phyloP scores from a whole-genome alignment of 2,797 vertebrate species.

The Varecia variegata region DNA sequence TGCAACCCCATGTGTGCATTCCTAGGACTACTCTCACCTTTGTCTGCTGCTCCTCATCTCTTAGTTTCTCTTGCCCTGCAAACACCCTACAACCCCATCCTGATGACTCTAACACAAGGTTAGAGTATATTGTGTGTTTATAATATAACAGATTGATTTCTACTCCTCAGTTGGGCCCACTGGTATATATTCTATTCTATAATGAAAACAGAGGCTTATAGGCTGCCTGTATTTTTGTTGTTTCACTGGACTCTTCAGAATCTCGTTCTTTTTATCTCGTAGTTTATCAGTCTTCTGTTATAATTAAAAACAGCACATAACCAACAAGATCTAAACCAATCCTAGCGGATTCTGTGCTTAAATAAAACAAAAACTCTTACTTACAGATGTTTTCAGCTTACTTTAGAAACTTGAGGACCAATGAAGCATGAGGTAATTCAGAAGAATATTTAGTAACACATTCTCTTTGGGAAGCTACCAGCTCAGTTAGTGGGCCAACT shows the following conservation, averaged over 20 bases:
- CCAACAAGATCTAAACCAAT: constrained; percentile 25
- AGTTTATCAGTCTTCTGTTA: constrained; percentile 13
- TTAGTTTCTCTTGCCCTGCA: neutral
- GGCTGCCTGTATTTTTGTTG: neutral
- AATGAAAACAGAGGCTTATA: constrained; percentile 24
- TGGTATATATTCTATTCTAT: neutral
- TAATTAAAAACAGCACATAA: constrained; percentile 50
- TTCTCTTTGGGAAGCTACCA: constrained; percentile 15
- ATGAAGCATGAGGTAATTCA: constrained; percentile 35
- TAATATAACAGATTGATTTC: neutral
- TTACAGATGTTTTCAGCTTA: constrained; percentile 25
- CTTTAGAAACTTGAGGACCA: constrained; percentile 42
- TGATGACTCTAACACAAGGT: neutral
- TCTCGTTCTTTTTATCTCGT: constrained; percentile 35
- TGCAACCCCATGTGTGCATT: neutral
- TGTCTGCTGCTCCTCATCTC: neutral
- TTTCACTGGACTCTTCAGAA: constrained; percentile 35
- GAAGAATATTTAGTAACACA: constrained; percentile 52
- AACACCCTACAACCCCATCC: neutral
- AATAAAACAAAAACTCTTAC: constrained; percentile 50
- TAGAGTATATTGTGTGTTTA: constrained; percentile 4
- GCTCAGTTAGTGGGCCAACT: constrained; percentile 26
- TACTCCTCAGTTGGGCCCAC: neutral
- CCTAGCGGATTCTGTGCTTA: constrained; percentile 34
- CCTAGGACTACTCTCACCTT: neutral